Evolutionary conservation across 2,888 invertebrate species (phyloP).

Genomic region (Rhagophthalmus giganteus): DNA sequence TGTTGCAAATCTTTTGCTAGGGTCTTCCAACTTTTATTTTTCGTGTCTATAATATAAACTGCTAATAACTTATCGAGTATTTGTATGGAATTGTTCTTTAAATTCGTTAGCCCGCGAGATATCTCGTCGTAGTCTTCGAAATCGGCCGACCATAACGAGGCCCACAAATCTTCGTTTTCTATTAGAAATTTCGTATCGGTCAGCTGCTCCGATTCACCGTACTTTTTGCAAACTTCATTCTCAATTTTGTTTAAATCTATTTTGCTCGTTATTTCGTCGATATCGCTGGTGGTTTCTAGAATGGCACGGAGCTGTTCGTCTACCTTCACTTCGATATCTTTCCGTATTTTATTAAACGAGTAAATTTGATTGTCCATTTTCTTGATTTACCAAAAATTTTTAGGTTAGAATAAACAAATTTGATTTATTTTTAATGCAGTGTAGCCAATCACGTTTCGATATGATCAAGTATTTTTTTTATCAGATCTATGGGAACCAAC

Average conservation of each 20-base stretch:
- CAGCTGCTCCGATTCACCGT: neutral
- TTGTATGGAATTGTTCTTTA: constrained; percentile 2
- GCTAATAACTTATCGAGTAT: constrained; percentile 19
- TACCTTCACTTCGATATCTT: constrained; percentile 26
- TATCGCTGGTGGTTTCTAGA: constrained; percentile 1
- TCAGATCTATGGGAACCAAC: no score
- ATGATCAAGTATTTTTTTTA: neutral
- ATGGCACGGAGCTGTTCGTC: constrained; percentile 11
- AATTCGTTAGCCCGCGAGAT: neutral
- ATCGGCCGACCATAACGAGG: constrained; percentile 1
- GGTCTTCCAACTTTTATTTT: constrained; percentile 31
- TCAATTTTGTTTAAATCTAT: constrained; percentile 25
- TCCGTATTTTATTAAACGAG: constrained; percentile 15
- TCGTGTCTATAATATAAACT: constrained; percentile 32
- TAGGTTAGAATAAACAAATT: neutral
- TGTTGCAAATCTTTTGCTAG: constrained; percentile 33
- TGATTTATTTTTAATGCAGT: neutral
- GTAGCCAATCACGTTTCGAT: neutral
- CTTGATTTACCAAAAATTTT: constrained; percentile 1
- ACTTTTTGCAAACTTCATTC: constrained; percentile 17
- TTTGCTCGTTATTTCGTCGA: constrained; percentile 16
- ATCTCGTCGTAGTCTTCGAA: constrained; percentile 7
- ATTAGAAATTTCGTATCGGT: neutral
- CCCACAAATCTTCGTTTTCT: constrained; percentile 9
- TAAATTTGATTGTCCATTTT: constrained; percentile 14